phyloP scores from a whole-genome alignment of 2,113 vertebrate genomes.

The Chinchilla lanigera region DNA sequence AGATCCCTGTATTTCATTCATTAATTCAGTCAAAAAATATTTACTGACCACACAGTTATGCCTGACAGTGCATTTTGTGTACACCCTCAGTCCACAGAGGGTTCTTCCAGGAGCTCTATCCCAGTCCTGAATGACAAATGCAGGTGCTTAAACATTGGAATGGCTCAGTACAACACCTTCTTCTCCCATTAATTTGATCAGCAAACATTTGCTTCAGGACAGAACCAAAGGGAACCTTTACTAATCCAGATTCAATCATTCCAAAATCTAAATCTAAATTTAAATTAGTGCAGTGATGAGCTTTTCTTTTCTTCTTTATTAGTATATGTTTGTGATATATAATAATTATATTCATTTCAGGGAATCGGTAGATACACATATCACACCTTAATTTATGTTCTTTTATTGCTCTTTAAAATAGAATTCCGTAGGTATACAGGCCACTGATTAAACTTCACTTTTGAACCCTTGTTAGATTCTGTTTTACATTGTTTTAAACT shows the following conservation, averaged over 20 bases:
- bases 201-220: slow-evolving; percentile 22
- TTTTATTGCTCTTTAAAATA: background rate
- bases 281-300: background rate
- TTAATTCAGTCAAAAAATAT: background rate
- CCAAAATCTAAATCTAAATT: background rate
- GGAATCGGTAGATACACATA: background rate
- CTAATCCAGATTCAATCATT: background rate
- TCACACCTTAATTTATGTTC: background rate
- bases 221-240: background rate
- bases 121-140: background rate
- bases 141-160: background rate
- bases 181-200: background rate
- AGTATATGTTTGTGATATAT: background rate
- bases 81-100: background rate
- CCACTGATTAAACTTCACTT: slow-evolving; percentile 11
- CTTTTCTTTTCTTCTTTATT: background rate
- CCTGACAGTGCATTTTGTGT: background rate
- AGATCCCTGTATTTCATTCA: background rate
- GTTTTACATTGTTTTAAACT: background rate
- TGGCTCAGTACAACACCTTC: background rate
- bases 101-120: background rate
- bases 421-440: background rate
- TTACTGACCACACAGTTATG: background rate
- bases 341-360: background rate
- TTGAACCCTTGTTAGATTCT: background rate